Evolutionary conservation across 1,140 invertebrate genomes (phyloP), one percentile per base, ranked within the genome.

Genomic region (Limonius californicus): DNA sequence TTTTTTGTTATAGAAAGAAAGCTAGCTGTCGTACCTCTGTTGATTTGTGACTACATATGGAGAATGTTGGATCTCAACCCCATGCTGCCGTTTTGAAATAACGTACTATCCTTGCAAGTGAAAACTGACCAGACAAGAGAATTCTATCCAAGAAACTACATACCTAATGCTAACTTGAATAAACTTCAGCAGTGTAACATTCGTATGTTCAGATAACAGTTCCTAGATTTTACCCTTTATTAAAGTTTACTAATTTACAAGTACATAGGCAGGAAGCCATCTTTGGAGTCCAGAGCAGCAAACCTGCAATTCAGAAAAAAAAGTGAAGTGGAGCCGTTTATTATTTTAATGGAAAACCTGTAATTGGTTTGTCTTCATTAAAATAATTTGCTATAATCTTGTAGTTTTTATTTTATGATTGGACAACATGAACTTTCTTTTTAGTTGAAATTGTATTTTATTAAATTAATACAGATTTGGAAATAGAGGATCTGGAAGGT

Each of bases 51-150:
- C 72, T 98, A 99, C 76, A 86, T 86, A 7, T 83, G 87, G 61
- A 90, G 94, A 2, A 89, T 99, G 89, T 77, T 91, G 60, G 86
- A 88, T 71, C 82, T 99, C 42, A 99, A 99, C 78, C 97, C 7
- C 97, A 94, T 74, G 87, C 93, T 18, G 89, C 90, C 59, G 93
- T 96, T 18, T 72, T 90, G 60, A 92, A 90, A 78, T 84, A 90
- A 66, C 84, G 87, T 63, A 89, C 90, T 0, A 83, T 90, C 57
- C 78, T 91, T 53, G 83, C 83, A 7, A 82, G 75, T 84, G 82
- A 18, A 81, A 80, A 47, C 79, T 84, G 35, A 70, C 76, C 32
- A 81, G 78, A 42, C 82, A 85, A 21, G 57, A 83, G 56, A 70
- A 75, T 16, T 20, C n/a, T 87, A 1, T 85, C 86, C 43, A 84